Base-by-base conservation (phyloP, 2,113 vertebrate species). In the Spilogale gracilis region DNA sequence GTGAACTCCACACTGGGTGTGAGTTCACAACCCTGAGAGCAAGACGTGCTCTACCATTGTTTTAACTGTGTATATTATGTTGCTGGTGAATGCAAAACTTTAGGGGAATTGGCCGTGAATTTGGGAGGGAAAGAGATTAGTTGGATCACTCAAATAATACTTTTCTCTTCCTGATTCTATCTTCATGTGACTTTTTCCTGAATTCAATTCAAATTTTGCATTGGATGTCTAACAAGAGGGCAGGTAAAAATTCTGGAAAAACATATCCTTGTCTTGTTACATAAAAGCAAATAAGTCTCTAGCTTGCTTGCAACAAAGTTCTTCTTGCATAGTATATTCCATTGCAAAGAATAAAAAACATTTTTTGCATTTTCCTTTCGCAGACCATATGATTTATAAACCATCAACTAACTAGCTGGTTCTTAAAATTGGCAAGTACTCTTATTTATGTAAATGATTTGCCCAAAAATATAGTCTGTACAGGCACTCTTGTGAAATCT, bases 131-230 rank as follows among this genome's bases (percentile, higher is more conserved):
- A 81, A 73, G 38, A 71, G 38, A 50, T 58, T 52, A 50, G 2
- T 79, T 91, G 32, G 16, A n/a, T 63, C 30, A 50, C 27, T 95
- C 54, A 87, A 45, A 54, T 81, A 63, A 69, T n/a, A 25, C n/a
- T 91, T 95, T 27, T 84, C 20, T 95, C 43, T 90, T 89, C 45
- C 69, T 94, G 76, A 50, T 67, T 88, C 76, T 92, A 9, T 69
- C n/a, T 88, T 79, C 76, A 71, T 54, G 38, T 58, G 43, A 38
- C 17, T 94, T 52, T 85, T 85, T 45, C 30, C 30, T 73, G 50
- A 96, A 69, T 74, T 94, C 20, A 45, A 0, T 54, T 84, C 92
- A 25, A 73, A 9, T 48, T 92, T 97, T 71, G 54, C 38, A 32
- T 16, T 61, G 45, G 27, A 2, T 2, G 0, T 83, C 10, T 81